Base-by-base conservation (phyloP, 1,140 invertebrate genomes). In the Phymorhynchus buccinoides region DNA sequence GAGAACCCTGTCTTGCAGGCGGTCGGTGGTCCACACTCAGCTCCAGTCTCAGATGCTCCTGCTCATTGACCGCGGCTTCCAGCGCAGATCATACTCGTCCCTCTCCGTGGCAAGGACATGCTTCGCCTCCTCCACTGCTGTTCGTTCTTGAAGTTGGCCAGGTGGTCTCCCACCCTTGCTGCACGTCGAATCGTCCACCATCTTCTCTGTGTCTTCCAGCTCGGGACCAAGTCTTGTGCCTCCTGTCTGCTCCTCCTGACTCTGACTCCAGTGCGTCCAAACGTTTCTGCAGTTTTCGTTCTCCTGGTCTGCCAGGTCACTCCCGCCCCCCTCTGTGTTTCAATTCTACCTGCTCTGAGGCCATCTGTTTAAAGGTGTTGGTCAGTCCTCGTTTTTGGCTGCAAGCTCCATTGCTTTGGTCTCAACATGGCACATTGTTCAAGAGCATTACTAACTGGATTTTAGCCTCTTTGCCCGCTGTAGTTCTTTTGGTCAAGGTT, bases 241-340 rank as follows among this genome's bases (percentile, higher is more conserved):
- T 86, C 83, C 41, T 82, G 79, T 77, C 71, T 87, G 83, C 71
- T 83, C 78, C 41, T 85, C 77, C n/a, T 39, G 42, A n/a, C 41
- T 87, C 85, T 77, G 83, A 32, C 75, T 87, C 79, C 12, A 85
- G 78, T 42, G 73, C 83, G 39, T 87, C 81, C n/a, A 83, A 3
- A 14, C 62, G 56, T 4, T 9, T 39, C 37, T 83, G 81, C 1
- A 83, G 62, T n/a, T 32, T 32, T 83, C 81, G 32, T 35, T n/a
- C 22, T 62, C 66, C 39, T 56, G 16, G 81, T 83, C 81, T 83
- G 81, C 81, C 81, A 83, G 32, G 62, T 48, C 81, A 83, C 37
- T n/a, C n/a, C n/a, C n/a, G n/a, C n/a, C n/a, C n/a, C n/a, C n/a
- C 32, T 83, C 81, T n/a, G 37, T 41, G 18, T n/a, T 56, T 83